Evolutionary conservation across 2,797 vertebrate species (phyloP), one percentile per base, ranked within the genome.

Genomic region (Florisuga fusca): DNA sequence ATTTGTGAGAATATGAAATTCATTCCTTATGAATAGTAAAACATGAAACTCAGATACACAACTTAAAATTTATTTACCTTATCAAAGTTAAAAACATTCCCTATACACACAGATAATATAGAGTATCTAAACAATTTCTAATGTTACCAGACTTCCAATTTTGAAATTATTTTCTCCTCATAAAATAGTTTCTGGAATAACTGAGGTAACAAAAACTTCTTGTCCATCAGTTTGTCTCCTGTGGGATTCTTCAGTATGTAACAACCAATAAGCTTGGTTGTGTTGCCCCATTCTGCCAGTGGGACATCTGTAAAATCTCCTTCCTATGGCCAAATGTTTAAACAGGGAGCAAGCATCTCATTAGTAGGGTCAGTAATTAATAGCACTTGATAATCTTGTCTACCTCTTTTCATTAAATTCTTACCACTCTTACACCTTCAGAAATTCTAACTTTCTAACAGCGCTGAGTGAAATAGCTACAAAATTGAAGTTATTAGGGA

Each of bases 181-280:
- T 46, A 9, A 83, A 66, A 23, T 26, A 76, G n/a, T 15, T 73
- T 34, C 12, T 62, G 45, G 72, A 87, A 69, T 9, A 88, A 34
- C 18, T 89, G 64, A 68, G 13, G 19, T 46, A 82, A 79, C 9
- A 76, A 69, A 89, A 76, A 11, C 7, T 41, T 55, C 19, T 20
- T 23, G 5, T 36, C 64, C 58, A 25, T 45, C 55, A 51, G 6
- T 38, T 87, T 21, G 17, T 59, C 26, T 78, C 27, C 45, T 87
- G 16, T 27, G n/a, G 23, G 7, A 79, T 58, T 79, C 38, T 66
- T 69, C 7, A 0, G 15, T 18, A 25, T 6, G 1, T 13, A 66
- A 31, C 14, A 92, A 34, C 25, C 0, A 0, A 69, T 31, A 43
- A 4, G 1, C 9, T 66, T n/a, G n/a, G 29, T 18, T 53, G 15